Base-by-base conservation (phyloP, 2,113 vertebrate species). In the Spermophilus dauricus region DNA sequence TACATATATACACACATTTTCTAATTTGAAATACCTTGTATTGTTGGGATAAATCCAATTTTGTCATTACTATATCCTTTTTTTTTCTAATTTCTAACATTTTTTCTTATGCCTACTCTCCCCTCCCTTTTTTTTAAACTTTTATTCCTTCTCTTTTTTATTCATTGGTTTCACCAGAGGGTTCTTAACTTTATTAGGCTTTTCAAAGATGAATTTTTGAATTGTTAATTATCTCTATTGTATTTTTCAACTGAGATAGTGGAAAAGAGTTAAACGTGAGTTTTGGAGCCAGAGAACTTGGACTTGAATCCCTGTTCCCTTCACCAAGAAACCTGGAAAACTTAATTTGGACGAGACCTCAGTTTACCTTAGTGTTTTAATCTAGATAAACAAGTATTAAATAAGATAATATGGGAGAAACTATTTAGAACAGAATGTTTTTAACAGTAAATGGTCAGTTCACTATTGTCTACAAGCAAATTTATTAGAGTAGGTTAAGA, bases 401-500 rank as follows among this genome's bases (percentile, higher is more conserved):
- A 32, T 85, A 89, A 87, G n/a, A 82, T 81, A 88, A 88, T n/a
- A 88, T 53, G 24, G 69, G 26, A 9, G 45, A 95, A 91, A 86
- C n/a, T 53, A 51, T 63, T 78, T 91, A 75, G 37, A 91, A 85
- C 11, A 69, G 53, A 67, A 88, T 69, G 22, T 70, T 88, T 88
- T 77, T 78, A 61, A 78, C 30, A 82, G 58, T 56, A 84, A 93
- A 17, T 20, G 5, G 67, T 80, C 82, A 90, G 67, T 86, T 72
- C 86, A 93, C 11, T 85, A 20, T 84, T 83, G 65, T 65, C 51
- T 78, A 80, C 13, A 89, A 51, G 53, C 39, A 53, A 58, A 58
- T 58, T 22, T 58, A 77, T 37, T 88, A 82, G 30, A 81, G 37
- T 83, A 86, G 67, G 9, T 85, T 67, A 90, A 86, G 32, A 91